A percentile compares a stretch with the other conserved stretches of the same genome.
These are phyloP conservation scores for Epinotia nisella DNA, from an alignment of 2,888 invertebrate genomes.

Conservation along the genomic window DNA sequence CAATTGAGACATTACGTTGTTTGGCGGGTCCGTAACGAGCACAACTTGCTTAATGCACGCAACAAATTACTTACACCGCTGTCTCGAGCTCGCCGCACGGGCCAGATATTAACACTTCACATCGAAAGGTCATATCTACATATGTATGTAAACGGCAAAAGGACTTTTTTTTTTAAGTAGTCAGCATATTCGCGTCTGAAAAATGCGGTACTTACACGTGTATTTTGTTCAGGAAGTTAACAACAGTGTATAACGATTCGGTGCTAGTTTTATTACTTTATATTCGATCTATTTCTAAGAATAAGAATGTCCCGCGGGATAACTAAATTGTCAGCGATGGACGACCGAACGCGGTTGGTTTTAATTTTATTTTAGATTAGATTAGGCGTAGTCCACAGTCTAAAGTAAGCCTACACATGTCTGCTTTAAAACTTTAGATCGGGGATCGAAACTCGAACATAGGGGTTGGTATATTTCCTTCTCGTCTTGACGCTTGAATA, in stretches of 20 bases:
- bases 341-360: too few species aligned
- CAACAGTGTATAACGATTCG: background rate
- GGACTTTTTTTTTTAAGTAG: conserved; percentile 6
- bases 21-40: conserved; percentile 58
- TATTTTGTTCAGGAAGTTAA: background rate
- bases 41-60: conserved; percentile 59
- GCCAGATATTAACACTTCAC: conserved; percentile 14
- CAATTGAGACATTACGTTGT: conserved; percentile 65
- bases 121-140: conserved; percentile 11
- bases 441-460: too few species aligned
- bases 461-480: too few species aligned
- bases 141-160: background rate
- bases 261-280: background rate
- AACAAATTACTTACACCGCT: conserved; percentile 52
- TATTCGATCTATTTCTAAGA: too few species aligned
- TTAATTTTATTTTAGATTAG: too few species aligned
- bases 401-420: too few species aligned
- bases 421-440: too few species aligned
- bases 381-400: too few species aligned
- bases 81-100: conserved; percentile 29
- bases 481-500: too few species aligned
- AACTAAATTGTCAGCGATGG: too few species aligned
- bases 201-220: conserved; percentile 14
- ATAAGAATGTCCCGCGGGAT: too few species aligned
- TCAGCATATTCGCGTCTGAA: background rate